Conservation (phyloP, 2,888 invertebrate genomes). For the Torymus aiolomorphi region DNA sequence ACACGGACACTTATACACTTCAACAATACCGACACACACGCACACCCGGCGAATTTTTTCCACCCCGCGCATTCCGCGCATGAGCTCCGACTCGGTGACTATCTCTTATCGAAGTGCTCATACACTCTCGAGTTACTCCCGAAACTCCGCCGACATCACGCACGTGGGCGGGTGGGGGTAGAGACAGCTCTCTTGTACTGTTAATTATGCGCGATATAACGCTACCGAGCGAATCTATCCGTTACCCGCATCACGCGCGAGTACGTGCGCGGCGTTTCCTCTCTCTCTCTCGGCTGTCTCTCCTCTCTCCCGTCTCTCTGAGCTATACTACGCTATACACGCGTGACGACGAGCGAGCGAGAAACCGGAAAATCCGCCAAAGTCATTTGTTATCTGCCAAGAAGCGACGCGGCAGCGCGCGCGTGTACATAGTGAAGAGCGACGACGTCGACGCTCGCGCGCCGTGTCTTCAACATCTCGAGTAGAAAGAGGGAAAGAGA, state of each 20-base stretch:
- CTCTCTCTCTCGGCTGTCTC: too few species aligned
- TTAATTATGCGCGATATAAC: conserved; percentile 42
- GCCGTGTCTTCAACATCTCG: neutral
- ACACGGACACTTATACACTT: too few species aligned
- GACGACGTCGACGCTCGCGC: neutral
- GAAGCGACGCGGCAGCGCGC: neutral
- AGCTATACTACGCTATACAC: too few species aligned
- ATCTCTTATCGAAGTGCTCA: too few species aligned
- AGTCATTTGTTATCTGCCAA: conserved; percentile 59
- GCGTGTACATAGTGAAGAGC: neutral
- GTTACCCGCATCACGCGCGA: conserved; percentile 53
- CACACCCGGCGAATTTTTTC: too few species aligned
- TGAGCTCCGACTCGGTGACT: too few species aligned
- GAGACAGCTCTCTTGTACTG: conserved; percentile 17
- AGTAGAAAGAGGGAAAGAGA: neutral
- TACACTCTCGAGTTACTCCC: too few species aligned
- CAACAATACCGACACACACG: too few species aligned
- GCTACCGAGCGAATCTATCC: conserved; percentile 42
- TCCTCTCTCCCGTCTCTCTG: too few species aligned
- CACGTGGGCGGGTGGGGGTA: neutral
- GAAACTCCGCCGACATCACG: too few species aligned
- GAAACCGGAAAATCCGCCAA: conserved; percentile 67
- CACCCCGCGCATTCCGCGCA: too few species aligned
- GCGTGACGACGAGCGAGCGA: neutral
- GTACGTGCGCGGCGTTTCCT: conserved; percentile 27